Base-by-base conservation (phyloP, 2,113 vertebrate species). In the Carassius carassius region DNA sequence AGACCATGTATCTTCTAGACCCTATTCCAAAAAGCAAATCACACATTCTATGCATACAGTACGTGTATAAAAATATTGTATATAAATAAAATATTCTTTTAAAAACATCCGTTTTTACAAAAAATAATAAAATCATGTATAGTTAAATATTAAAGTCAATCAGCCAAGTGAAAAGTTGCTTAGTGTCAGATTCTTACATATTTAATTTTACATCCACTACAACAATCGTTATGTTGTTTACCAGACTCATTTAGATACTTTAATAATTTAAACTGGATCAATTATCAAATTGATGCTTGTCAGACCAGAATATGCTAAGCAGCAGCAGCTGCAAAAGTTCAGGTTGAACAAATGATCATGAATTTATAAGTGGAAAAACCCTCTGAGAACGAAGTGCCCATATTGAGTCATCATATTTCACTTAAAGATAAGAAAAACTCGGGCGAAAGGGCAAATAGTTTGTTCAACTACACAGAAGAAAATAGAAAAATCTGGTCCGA, bases 401-500 rank as follows among this genome's bases (percentile, higher is more conserved):
- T 81, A 32, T 51, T 81, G 23, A 25, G 44, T 51, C 25, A 32
- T 81, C 19, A 21, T 32, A 19, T 81, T 67, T 49, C 10, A 67
- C 16, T 29, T 23, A 44, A 65, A 80, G 41, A 80, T 63, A 63
- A 63, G 35, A 16, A 65, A 63, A 63, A 80, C n/a, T 47, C 63
- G 58, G 23, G 23, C 16, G 17, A 69, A 82, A 70, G 14, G 16
- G 67, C 25, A 76, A 63, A 65, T 37, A 29, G 37, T 87, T 81
- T 81, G 49, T 16, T 63, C 44, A 70, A 74, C 75, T 14, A 54
- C 79, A 67, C 25, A 19, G 60, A 21, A 7, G 60, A 81, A 80
- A 56, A 81, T 23, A 60, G 25, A 63, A 65, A 74, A 75, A 84
- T 84, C 19, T 84, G 49, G 29, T 82, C 23, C 29, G 73, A 74